Evolutionary conservation across 1,140 invertebrate species (phyloP).

Genomic region (Aphelinus atriplicis): DNA sequence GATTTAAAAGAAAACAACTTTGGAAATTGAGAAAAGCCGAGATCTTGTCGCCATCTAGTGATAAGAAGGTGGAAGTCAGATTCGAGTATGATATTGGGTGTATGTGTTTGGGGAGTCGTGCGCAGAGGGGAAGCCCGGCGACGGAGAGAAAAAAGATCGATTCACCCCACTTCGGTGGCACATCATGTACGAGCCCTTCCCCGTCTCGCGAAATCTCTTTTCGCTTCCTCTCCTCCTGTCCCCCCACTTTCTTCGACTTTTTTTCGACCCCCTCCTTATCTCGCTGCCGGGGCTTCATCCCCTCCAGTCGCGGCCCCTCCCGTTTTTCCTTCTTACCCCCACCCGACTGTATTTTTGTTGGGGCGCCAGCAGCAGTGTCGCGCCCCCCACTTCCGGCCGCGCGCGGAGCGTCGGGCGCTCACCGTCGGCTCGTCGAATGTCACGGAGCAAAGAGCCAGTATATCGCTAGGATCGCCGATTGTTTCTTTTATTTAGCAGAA

Average conservation of each 20-base stretch:
- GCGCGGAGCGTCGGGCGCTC: too few relatives aligned
- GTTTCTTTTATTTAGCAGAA: constrained; percentile 33
- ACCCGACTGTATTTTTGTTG: too few relatives aligned
- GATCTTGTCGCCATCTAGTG: constrained; percentile 52
- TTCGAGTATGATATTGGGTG: background rate
- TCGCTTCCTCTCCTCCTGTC: constrained; percentile 38
- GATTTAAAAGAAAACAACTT: too few relatives aligned
- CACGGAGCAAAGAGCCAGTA: background rate
- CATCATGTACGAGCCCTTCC: constrained; percentile 39
- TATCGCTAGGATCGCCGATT: background rate
- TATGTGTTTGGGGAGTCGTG: too few relatives aligned
- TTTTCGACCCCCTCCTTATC: too few relatives aligned
- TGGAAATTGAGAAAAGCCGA: background rate
- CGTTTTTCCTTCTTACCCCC: too few relatives aligned
- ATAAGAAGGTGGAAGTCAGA: constrained; percentile 37
- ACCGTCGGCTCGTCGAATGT: background rate
- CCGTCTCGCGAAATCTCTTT: constrained; percentile 42
- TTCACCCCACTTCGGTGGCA: constrained; percentile 47
- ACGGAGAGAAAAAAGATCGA: constrained; percentile 52
- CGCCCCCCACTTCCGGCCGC: too few relatives aligned
- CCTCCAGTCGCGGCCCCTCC: too few relatives aligned
- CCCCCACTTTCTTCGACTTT: background rate
- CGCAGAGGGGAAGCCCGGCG: background rate
- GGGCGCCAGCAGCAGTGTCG: too few relatives aligned
- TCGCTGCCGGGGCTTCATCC: too few relatives aligned